phyloP scores from a whole-genome alignment of 2,888 invertebrate species.

The Bembecia ichneumoniformis region DNA sequence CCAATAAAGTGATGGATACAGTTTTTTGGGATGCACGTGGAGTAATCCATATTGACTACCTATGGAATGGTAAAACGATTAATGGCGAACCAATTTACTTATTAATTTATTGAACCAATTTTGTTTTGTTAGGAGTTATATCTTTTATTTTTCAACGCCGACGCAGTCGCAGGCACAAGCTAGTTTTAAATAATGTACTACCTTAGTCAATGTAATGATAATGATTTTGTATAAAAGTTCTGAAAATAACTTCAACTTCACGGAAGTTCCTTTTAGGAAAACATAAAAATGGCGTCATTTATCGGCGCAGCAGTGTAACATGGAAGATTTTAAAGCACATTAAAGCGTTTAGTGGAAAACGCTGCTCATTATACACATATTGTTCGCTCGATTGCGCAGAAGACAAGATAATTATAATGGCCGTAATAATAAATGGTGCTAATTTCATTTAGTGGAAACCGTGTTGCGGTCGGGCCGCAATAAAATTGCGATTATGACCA shows the following conservation, averaged over 20 bases:
- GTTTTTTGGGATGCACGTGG: too few relatives aligned
- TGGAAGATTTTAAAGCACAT: slow-evolving; percentile 14
- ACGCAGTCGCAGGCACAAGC: too few relatives aligned
- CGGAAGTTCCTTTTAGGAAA: neutral
- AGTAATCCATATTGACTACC: too few relatives aligned
- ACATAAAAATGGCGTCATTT: slow-evolving; percentile 4
- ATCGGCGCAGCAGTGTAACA: slow-evolving; percentile 4
- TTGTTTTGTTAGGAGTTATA: too few relatives aligned
- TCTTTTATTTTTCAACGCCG: too few relatives aligned
- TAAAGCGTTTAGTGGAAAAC: slow-evolving; percentile 25
- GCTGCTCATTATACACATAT: slow-evolving; percentile 12
- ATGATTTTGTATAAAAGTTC: neutral
- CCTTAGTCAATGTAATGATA: too few relatives aligned
- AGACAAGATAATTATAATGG: slow-evolving; percentile 33
- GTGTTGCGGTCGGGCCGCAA: slow-evolving; percentile 27
- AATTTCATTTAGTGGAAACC: slow-evolving; percentile 30
- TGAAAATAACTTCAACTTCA: neutral
- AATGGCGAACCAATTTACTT: too few relatives aligned
- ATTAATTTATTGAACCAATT: too few relatives aligned
- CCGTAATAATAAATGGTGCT: slow-evolving; percentile 33
- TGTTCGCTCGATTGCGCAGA: slow-evolving; percentile 15
- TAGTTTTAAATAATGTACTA: too few relatives aligned
- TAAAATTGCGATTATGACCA: slow-evolving; percentile 35
- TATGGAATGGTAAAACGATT: too few relatives aligned
- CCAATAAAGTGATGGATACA: too few relatives aligned